Conservation (phyloP, 2,888 invertebrate species). For the Nezara viridula region DNA sequence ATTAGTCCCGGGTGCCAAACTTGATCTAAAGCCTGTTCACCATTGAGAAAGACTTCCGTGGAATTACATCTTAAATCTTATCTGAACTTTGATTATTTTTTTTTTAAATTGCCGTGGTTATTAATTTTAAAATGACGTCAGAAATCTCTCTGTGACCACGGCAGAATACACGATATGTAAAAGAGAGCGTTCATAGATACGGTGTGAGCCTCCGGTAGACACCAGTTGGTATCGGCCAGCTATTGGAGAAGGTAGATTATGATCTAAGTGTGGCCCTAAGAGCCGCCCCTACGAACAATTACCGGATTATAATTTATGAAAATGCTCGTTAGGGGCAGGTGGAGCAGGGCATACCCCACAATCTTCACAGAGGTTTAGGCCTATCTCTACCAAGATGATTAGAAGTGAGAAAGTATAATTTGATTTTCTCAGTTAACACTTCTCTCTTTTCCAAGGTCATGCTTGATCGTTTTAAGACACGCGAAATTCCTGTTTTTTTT, state of each 20-base stretch:
- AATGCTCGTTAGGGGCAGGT: slow-evolving; percentile 25
- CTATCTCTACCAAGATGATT: neutral
- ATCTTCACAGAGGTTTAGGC: slow-evolving; percentile 19
- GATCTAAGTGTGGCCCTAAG: slow-evolving; percentile 23
- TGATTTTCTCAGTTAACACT: slow-evolving; percentile 14
- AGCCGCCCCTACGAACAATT: slow-evolving; percentile 18
- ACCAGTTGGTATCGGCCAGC: slow-evolving; percentile 2
- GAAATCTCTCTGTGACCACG: neutral
- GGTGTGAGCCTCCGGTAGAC: neutral
- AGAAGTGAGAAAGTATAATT: slow-evolving; percentile 44
- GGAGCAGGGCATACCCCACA: slow-evolving; percentile 31
- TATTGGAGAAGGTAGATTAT: neutral
- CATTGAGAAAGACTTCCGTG: no score
- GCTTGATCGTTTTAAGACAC: neutral
- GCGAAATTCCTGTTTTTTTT: neutral
- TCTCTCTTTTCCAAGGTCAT: neutral
- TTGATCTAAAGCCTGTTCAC: no score
- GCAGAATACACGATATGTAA: neutral
- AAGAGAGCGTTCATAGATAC: neutral
- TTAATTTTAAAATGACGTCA: neutral
- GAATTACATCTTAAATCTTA: neutral
- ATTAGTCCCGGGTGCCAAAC: no score
- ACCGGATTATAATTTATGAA: slow-evolving; percentile 42
- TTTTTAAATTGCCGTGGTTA: neutral
- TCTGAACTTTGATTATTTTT: neutral